A percentile compares a stretch with the other conserved stretches of the same genome.
These are phyloP conservation scores for Tenthredo mesomela DNA, from an alignment of 2,888 invertebrate genomes.

Conservation along the genomic window DNA sequence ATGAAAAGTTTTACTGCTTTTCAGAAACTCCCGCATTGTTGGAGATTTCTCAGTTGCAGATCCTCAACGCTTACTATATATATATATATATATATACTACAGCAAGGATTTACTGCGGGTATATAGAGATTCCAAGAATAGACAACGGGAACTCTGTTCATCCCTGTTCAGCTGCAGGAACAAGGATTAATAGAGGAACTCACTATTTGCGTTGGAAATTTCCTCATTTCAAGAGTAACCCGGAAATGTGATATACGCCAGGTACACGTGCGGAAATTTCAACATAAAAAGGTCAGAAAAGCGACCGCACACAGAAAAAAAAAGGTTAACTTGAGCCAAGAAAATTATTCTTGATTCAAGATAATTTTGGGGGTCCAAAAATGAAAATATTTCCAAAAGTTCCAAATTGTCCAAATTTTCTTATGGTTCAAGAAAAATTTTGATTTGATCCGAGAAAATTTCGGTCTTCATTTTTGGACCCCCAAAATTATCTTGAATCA, in stretches of 20 bases:
- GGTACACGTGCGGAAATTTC: background rate
- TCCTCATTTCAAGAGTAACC: background rate
- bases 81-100: too few relatives aligned
- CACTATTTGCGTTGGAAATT: slow-evolving; percentile 14
- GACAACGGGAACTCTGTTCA: background rate
- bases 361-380: too few relatives aligned
- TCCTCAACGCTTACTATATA: background rate
- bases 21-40: background rate
- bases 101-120: background rate
- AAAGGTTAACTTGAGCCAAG: too few relatives aligned
- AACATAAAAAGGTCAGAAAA: background rate
- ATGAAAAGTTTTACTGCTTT: background rate
- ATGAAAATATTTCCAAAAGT: too few relatives aligned
- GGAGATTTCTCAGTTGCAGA: background rate
- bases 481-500: too few relatives aligned
- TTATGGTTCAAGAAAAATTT: too few relatives aligned
- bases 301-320: too few relatives aligned
- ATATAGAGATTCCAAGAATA: background rate
- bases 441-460: too few relatives aligned
- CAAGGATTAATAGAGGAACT: slow-evolving; percentile 7
- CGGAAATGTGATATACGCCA: background rate
- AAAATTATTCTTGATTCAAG: too few relatives aligned
- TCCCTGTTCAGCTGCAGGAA: slow-evolving; percentile 22
- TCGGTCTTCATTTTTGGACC: too few relatives aligned
- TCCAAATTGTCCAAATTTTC: too few relatives aligned